phyloP scores from a whole-genome alignment of 64 coral and sea anemone genomes.

The Actinia equina region DNA sequence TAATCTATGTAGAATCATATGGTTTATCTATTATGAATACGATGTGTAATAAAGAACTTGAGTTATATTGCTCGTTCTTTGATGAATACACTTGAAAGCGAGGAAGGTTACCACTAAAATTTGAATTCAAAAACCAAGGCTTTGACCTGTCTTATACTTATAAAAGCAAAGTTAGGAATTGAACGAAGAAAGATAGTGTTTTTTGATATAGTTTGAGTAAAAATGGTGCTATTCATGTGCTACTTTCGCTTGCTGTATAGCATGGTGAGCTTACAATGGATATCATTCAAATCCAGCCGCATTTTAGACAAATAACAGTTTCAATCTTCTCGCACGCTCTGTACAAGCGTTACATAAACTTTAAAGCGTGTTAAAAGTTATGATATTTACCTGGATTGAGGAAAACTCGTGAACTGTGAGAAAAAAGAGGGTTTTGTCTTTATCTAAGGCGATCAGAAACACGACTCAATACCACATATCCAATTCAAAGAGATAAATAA shows the following conservation, averaged over 20 bases:
- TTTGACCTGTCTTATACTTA: background rate
- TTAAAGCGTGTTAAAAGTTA: background rate
- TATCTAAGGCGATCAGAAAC: constrained; percentile 13
- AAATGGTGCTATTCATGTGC: background rate
- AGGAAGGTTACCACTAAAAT: background rate
- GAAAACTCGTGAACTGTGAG: background rate
- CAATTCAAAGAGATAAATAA: constrained; percentile 20
- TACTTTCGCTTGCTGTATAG: background rate
- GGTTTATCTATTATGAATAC: background rate
- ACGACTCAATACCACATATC: constrained; percentile 13
- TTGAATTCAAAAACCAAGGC: background rate
- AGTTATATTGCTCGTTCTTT: background rate
- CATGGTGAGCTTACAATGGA: background rate
- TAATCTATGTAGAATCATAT: background rate
- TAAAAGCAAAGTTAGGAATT: background rate
- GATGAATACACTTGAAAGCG: constrained; percentile 4
- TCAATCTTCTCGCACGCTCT: background rate
- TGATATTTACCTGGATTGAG: background rate
- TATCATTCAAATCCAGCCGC: background rate
- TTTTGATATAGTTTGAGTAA: background rate
- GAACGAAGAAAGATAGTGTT: background rate
- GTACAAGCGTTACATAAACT: background rate
- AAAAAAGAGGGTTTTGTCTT: background rate
- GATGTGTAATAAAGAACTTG: background rate
- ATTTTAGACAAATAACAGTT: constrained; percentile 12